Evolutionary conservation across 2,888 invertebrate genomes (phyloP).

Genomic region (Nemoura dubitans): DNA sequence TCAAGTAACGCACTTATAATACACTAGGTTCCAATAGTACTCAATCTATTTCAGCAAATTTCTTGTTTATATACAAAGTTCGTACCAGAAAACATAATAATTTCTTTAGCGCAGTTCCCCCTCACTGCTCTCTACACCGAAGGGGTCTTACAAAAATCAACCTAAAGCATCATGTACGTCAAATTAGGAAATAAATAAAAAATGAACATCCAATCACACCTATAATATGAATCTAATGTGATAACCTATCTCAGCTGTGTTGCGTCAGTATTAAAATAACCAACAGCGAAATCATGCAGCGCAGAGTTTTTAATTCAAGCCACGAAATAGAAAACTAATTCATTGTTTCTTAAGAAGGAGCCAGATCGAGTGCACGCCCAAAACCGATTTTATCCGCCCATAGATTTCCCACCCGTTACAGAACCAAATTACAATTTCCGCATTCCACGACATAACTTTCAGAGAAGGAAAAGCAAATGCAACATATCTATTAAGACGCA

Average conservation of each 20-base stretch:
- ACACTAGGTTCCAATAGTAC: slow-evolving; percentile 3
- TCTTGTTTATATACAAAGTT: slow-evolving; percentile 14
- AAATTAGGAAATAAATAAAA: slow-evolving; percentile 7
- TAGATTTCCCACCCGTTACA: not conserved
- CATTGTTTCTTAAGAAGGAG: not conserved
- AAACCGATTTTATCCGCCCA: not conserved
- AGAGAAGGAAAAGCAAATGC: not conserved
- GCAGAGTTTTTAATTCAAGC: not conserved
- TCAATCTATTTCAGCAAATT: slow-evolving; percentile 21
- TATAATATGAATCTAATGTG: not conserved
- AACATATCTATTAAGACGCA: not conserved
- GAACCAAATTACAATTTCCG: not conserved
- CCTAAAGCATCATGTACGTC: not conserved
- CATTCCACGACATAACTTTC: not conserved
- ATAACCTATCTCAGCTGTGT: not conserved
- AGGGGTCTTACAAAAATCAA: not conserved
- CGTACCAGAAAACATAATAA: slow-evolving; percentile 24
- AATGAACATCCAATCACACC: slow-evolving; percentile 7
- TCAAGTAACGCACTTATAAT: slow-evolving; percentile 1
- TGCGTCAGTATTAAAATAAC: not conserved
- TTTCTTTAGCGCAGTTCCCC: slow-evolving; percentile 1
- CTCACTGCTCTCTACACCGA: not conserved
- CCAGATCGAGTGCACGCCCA: not conserved
- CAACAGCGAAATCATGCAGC: not conserved
- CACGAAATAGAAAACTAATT: not conserved